These are phyloP conservation scores for Odontocerum albicorne DNA, from an alignment of 2,888 invertebrate genomes.

Conservation along the genomic window DNA sequence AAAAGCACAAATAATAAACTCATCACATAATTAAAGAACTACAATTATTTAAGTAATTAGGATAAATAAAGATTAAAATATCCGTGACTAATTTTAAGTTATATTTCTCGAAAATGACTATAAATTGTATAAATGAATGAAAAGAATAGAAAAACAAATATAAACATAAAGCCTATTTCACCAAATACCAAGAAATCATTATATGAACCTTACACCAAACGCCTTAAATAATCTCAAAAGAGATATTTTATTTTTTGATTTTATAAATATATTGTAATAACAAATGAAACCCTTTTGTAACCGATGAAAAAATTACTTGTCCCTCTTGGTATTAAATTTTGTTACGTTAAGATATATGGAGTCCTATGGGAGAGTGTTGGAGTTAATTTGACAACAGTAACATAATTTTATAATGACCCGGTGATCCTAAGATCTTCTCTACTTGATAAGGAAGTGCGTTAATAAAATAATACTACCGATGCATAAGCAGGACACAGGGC, in stretches of 20 bases:
- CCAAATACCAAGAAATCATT: too few species aligned
- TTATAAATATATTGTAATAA: too few species aligned
- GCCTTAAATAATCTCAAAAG: too few species aligned
- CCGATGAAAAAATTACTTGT: too few species aligned
- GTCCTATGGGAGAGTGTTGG: conserved; percentile 5
- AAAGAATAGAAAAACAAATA: conserved; percentile 9
- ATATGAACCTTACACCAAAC: too few species aligned
- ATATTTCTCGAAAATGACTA: neutral
- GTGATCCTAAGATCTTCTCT: conserved; percentile 23
- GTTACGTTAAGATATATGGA: neutral
- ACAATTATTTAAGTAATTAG: neutral
- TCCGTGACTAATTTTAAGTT: conserved; percentile 9
- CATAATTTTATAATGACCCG: conserved; percentile 31
- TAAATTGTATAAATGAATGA: conserved; percentile 14
- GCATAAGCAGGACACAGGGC: neutral
- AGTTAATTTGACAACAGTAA: conserved; percentile 33
- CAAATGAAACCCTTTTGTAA: too few species aligned
- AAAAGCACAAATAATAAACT: neutral
- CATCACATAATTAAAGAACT: neutral
- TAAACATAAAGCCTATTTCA: conserved; percentile 18
- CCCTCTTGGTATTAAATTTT: too few species aligned
- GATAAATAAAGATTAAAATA: conserved; percentile 1
- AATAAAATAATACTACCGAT: conserved; percentile 21
- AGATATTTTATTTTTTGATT: too few species aligned
- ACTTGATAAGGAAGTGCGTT: conserved; percentile 20